Conservation (phyloP, 2,888 invertebrate species). For the Saturnia pavonia region DNA sequence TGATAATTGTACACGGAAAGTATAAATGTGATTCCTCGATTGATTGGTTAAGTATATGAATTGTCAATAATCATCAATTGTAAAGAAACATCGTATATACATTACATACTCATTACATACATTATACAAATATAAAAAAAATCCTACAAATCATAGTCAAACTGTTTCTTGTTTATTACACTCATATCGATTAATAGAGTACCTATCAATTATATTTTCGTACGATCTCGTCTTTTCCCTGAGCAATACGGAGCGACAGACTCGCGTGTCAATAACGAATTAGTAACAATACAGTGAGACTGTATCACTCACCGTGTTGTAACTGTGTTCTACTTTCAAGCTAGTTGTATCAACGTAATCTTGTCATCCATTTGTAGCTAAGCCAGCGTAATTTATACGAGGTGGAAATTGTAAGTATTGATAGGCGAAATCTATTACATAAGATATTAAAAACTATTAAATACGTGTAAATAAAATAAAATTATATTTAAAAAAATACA, state of each 20-base stretch:
- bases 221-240: neutral
- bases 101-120: too few species aligned
- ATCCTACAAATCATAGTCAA: too few species aligned
- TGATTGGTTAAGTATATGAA: too few species aligned
- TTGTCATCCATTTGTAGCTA: conserved; percentile 5
- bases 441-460: neutral
- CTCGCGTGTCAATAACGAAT: conserved; percentile 31
- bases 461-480: too few species aligned
- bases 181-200: too few species aligned
- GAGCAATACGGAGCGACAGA: conserved; percentile 3
- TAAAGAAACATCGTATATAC: too few species aligned
- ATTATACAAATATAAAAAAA: too few species aligned
- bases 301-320: conserved; percentile 24
- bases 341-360: conserved; percentile 16
- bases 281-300: conserved; percentile 26
- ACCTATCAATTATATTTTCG: neutral
- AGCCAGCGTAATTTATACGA: neutral
- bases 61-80: too few species aligned
- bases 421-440: neutral
- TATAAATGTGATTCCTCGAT: too few species aligned
- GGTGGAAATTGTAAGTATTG: neutral
- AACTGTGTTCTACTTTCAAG: conserved; percentile 25
- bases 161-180: too few species aligned
- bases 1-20: too few species aligned
- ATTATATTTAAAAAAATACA: too few species aligned